Conservation (phyloP, 2,113 vertebrate species). For the Vulpes lagopus region DNA sequence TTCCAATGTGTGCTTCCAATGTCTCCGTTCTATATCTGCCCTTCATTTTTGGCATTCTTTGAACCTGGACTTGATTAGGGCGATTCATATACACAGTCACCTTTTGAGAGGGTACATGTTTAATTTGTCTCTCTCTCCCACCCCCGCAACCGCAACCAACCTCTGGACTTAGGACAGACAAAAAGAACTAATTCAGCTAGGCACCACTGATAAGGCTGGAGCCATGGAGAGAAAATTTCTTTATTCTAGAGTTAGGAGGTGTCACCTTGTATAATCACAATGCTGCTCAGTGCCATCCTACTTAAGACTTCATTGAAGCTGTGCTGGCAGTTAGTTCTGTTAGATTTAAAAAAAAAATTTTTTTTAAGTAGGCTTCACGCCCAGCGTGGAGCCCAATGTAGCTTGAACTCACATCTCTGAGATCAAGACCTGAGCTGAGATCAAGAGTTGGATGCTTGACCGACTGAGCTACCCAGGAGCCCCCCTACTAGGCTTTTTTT, state of each 20-base stretch:
- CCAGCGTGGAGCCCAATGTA: not conserved
- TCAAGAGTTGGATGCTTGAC: not conserved
- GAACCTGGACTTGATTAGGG: not conserved
- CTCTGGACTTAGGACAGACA: not conserved
- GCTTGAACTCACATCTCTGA: not conserved
- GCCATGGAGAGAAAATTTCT: not conserved
- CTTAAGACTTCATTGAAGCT: not conserved
- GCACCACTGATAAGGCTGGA: not conserved
- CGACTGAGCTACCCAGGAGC: not conserved
- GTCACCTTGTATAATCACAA: not conserved
- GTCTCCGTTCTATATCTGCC: not conserved
- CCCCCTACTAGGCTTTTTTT: not conserved
- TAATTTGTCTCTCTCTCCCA: not conserved
- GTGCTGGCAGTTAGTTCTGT: not conserved
- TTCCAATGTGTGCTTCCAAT: not conserved
- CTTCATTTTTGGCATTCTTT: slow-evolving; percentile 9
- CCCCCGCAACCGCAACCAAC: not conserved
- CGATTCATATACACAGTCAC: not conserved
- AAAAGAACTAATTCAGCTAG: not conserved
- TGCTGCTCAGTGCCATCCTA: not conserved
- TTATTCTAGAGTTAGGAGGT: not conserved
- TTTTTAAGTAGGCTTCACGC: not conserved
- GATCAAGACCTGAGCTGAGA: not conserved
- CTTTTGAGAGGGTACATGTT: not conserved
- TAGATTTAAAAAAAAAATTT: not conserved